Conservation (phyloP, 2,797 vertebrate genomes). For the Cynopterus sphinx region DNA sequence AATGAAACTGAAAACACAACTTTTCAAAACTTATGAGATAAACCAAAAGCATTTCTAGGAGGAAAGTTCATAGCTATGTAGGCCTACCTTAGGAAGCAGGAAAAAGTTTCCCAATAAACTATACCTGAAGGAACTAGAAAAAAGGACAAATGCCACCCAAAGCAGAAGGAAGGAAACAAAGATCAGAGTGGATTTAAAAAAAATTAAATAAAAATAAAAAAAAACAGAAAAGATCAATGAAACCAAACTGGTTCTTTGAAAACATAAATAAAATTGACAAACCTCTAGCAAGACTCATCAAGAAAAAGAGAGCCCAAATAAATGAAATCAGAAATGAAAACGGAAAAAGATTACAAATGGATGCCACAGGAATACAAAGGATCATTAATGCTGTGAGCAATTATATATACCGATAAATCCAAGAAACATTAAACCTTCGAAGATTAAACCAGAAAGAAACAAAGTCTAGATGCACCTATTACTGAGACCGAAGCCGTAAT, state of each 20-base stretch:
- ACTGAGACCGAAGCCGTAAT: not conserved
- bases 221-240: not conserved
- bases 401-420: not conserved
- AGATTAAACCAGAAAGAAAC: not conserved
- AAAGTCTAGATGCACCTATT: not conserved
- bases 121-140: not conserved
- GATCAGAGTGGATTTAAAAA: not conserved
- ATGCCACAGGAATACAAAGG: not conserved
- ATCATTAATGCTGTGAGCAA: not conserved
- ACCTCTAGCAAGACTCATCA: not conserved
- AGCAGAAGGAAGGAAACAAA: not conserved
- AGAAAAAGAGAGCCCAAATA: not conserved
- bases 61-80: not conserved
- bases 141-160: not conserved
- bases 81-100: too few relatives aligned
- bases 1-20: not conserved
- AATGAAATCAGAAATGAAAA: not conserved
- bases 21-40: not conserved
- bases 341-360: not conserved
- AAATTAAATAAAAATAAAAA: not conserved
- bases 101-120: not conserved
- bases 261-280: not conserved
- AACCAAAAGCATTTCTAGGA: not conserved
- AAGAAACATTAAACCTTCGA: not conserved
- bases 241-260: not conserved